Evolutionary conservation across 35 echinoderm and acorn worm species (phyloP).

Genomic region (Chiridota heheva): DNA sequence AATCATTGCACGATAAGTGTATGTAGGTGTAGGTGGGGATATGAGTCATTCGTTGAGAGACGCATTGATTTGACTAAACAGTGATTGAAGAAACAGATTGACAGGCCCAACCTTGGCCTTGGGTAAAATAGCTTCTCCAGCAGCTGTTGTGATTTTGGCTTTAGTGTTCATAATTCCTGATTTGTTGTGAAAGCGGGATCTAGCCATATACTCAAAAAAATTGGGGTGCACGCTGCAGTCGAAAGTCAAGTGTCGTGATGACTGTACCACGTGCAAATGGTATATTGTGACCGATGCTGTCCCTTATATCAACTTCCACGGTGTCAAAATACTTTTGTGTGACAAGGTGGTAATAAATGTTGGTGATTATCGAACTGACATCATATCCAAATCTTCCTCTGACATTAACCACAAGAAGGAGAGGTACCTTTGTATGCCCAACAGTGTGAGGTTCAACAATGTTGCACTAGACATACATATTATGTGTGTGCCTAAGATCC

Average conservation of each 20-base stretch:
- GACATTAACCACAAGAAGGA: conserved; percentile 7
- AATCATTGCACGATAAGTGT: conserved; percentile 55
- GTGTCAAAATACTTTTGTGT: conserved; percentile 61
- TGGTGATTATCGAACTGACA: conserved; percentile 2
- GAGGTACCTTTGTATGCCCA: conserved; percentile 18
- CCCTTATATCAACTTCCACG: conserved; percentile 50
- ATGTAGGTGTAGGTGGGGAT: conserved; percentile 38
- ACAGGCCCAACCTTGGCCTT: conserved; percentile 35
- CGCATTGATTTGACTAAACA: conserved; percentile 55
- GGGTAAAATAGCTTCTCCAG: conserved; percentile 2
- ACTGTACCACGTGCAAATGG: conserved; percentile 32
- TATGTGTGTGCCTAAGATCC: conserved; percentile 18
- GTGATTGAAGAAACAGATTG: conserved; percentile 55
- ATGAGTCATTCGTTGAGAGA: conserved; percentile 59
- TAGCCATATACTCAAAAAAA: neutral
- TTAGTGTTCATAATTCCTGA: neutral
- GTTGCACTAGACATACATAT: conserved; percentile 25
- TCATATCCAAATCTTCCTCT: conserved; percentile 4
- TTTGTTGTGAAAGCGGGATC: neutral
- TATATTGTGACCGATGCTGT: conserved; percentile 20
- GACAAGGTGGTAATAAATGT: conserved; percentile 37
- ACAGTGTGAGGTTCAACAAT: conserved; percentile 33
- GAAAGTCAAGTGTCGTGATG: conserved; percentile 50
- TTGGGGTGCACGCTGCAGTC: conserved; percentile 12
- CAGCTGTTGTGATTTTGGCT: conserved; percentile 1